Conservation (phyloP, 2,888 invertebrate species). For the Drosophila meridionalis region DNA sequence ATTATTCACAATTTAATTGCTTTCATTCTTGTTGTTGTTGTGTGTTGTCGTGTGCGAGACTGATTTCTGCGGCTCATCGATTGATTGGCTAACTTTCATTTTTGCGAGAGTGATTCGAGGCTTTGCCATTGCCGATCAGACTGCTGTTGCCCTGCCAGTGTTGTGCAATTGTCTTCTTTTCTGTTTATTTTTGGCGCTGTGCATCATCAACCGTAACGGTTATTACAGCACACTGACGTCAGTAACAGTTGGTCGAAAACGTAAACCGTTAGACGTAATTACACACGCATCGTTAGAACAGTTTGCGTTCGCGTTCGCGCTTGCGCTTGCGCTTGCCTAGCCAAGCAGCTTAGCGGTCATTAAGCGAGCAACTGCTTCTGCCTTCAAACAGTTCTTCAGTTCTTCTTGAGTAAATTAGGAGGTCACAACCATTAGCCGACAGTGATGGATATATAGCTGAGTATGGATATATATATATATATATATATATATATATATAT, state of each 20-base stretch:
- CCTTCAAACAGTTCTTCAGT: constrained; percentile 53
- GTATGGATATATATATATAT: neutral
- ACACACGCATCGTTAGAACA: constrained; percentile 75
- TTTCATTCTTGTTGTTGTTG: neutral
- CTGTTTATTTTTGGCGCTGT: neutral
- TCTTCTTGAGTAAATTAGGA: constrained; percentile 84
- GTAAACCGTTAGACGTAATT: constrained; percentile 73
- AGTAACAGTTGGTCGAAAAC: constrained; percentile 32
- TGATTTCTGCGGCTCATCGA: constrained; percentile 23
- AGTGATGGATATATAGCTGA: constrained; percentile 54
- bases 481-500: constrained; percentile 57
- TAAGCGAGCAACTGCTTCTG: constrained; percentile 41
- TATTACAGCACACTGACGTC: constrained; percentile 61
- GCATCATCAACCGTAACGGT: constrained; percentile 77
- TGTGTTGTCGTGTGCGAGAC: neutral
- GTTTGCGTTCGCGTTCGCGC: constrained; percentile 53
- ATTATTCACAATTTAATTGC: constrained; percentile 34
- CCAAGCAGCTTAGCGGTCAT: constrained; percentile 57
- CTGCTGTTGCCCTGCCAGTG: constrained; percentile 15
- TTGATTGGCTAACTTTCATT: constrained; percentile 47
- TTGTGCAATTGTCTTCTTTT: constrained; percentile 43
- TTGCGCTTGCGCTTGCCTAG: constrained; percentile 55
- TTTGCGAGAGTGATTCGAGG: constrained; percentile 38
- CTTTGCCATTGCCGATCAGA: constrained; percentile 20
- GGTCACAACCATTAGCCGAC: constrained; percentile 84